Evolutionary conservation across 1,140 invertebrate genomes (phyloP), one percentile per base, ranked within the genome.

Genomic region (Cyrtorhinus lividipennis): DNA sequence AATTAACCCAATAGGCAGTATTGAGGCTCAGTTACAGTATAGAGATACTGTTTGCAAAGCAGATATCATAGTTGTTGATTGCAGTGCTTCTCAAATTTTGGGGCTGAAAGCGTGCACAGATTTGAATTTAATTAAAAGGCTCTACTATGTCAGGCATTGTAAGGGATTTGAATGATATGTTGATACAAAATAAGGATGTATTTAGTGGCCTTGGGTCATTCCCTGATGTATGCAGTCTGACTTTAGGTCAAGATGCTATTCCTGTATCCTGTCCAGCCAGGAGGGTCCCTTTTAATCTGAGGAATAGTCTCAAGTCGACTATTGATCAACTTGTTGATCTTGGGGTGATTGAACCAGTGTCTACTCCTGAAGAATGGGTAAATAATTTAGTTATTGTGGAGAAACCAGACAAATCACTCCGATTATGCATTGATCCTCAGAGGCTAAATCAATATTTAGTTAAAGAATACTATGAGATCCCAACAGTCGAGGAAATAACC

Each of bases 351-450:
- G 24, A 64, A 44, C 66, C 69, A 68, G 68, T 72, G 38, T 67
- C 70, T 62, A 64, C 68, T 53, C 66, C 67, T 20, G 69, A 66
- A 12, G 68, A 70, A 45, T 79, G 76, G 75, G 69, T 71, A 13
- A 68, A 71, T 25, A 72, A 72, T 24, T 65, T 74, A 27, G 69
- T 77, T 0, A 64, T 71, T 22, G 71, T 74, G 5, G 66, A 68
- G 46, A 77, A 78, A 65, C 59, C 65, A 45, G 68, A 73, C 63
- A 70, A 69, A 8, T 65, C 62, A n/a, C 53, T 74, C 2, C 59
- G 75, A 15, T 24, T 78, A 0, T 76, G 73, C 62, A 67, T 73
- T 20, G 73, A 78, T 64, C 73, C 72, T 24, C 68, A 65, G 25
- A 45, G 69, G 56, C 63, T 75, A 18, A 75, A 74, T 63, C 48